Percentiles rank a stretch among this genome's conserved stretches.
These are phyloP conservation scores for Disparrhopalites patrizii DNA, from an alignment of 2,888 invertebrate species.

Conservation along the genomic window DNA sequence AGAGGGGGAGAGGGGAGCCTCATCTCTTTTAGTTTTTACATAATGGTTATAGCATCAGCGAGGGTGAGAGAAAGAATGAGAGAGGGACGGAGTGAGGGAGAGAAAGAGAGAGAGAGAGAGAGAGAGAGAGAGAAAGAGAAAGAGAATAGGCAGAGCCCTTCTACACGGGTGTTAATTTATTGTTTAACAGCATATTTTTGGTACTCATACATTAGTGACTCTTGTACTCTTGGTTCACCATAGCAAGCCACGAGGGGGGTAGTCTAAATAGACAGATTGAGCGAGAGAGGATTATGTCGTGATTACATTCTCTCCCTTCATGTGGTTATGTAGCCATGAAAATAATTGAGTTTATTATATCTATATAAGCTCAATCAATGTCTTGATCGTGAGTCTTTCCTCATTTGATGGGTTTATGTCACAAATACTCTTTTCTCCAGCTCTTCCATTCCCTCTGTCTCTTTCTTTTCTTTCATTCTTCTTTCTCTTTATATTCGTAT, in stretches of 20 bases:
- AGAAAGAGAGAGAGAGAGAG: neutral
- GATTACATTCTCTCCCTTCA: constrained; percentile 26
- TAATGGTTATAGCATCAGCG: too few relatives aligned
- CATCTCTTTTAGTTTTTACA: constrained; percentile 5
- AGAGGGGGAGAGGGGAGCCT: too few relatives aligned
- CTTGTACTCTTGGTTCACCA: neutral
- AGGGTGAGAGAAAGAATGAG: too few relatives aligned
- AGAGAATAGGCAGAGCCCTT: too few relatives aligned
- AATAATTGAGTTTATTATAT: constrained; percentile 26
- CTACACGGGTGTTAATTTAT: constrained; percentile 16
- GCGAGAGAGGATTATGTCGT: constrained; percentile 24
- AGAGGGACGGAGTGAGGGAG: neutral
- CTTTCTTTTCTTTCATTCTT: too few relatives aligned
- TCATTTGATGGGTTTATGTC: constrained; percentile 8
- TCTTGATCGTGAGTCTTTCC: constrained; percentile 9
- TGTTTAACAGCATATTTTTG: constrained; percentile 13
- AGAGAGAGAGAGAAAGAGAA: neutral
- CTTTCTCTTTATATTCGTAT: too few relatives aligned
- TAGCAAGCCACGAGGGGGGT: constrained; percentile 15
- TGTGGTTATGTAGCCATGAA: constrained; percentile 25
- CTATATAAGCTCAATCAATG: constrained; percentile 17
- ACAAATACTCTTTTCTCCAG: neutral
- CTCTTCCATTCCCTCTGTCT: neutral
- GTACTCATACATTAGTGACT: too few relatives aligned
- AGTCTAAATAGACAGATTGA: constrained; percentile 27